Evolutionary conservation across 2,888 invertebrate genomes (phyloP).

Genomic region (Hirtodrosophila histrioides): DNA sequence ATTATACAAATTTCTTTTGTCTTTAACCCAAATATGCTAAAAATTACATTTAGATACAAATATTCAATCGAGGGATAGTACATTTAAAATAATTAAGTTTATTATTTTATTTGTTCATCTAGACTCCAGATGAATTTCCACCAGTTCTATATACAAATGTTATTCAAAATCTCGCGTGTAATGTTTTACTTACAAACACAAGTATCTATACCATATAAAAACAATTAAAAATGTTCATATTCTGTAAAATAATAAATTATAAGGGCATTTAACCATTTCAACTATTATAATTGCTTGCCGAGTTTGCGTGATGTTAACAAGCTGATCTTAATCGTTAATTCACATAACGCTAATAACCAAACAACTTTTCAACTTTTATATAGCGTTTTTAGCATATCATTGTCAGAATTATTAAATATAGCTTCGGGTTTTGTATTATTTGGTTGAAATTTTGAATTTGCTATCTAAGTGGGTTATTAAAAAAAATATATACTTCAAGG

Average conservation of each 20-base stretch:
- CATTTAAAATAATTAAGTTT: too few relatives aligned
- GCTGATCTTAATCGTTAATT: constrained; percentile 39
- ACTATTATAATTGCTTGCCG: not conserved
- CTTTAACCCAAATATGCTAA: too few relatives aligned
- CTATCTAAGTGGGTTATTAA: not conserved
- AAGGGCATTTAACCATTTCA: not conserved
- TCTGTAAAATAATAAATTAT: not conserved
- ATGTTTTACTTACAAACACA: too few relatives aligned
- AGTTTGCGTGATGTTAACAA: constrained; percentile 30
- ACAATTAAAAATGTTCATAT: not conserved
- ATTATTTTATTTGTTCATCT: too few relatives aligned
- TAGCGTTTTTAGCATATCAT: constrained; percentile 13
- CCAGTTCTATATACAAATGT: too few relatives aligned
- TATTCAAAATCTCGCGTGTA: too few relatives aligned
- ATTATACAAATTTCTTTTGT: too few relatives aligned
- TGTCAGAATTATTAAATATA: constrained; percentile 12
- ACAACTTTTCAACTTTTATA: constrained; percentile 4
- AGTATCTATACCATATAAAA: too few relatives aligned
- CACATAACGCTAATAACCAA: constrained; percentile 21
- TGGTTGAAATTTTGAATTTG: constrained; percentile 1
- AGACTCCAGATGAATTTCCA: too few relatives aligned
- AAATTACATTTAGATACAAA: too few relatives aligned
- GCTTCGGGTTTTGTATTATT: not conserved
- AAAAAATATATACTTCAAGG: too few relatives aligned
- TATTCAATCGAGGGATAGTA: too few relatives aligned